phyloP scores from a whole-genome alignment of 2,888 invertebrate genomes.

The Acanthopleura granulata region DNA sequence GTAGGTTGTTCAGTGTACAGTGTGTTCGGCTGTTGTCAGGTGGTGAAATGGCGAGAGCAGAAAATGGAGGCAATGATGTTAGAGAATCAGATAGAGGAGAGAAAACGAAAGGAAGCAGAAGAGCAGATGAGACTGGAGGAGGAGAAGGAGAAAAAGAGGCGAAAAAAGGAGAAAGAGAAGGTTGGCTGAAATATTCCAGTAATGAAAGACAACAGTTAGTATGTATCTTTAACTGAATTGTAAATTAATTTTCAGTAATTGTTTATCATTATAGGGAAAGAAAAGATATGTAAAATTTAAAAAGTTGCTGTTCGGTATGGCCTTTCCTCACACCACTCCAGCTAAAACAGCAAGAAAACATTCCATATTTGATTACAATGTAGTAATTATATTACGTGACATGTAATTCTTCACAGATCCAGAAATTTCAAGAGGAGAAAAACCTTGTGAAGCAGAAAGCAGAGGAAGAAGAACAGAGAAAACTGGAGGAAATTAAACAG shows the following conservation, averaged over 20 bases:
- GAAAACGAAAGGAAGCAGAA: constrained; percentile 38
- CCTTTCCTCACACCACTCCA: too few species aligned
- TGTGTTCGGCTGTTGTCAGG: constrained; percentile 39
- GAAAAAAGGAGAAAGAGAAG: constrained; percentile 45
- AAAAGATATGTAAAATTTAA: too few species aligned
- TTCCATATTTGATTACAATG: too few species aligned
- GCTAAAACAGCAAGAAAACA: too few species aligned
- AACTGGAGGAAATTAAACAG: constrained; percentile 53
- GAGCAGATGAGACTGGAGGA: constrained; percentile 35
- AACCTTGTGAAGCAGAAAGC: constrained; percentile 34
- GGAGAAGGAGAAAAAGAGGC: constrained; percentile 46
- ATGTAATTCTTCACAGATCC: constrained; percentile 15
- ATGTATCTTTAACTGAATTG: too few species aligned
- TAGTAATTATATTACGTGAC: too few species aligned
- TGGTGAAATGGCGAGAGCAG: constrained; percentile 56
- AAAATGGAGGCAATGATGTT: constrained; percentile 57
- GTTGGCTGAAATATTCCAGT: constrained; percentile 27
- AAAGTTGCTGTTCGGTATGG: too few species aligned
- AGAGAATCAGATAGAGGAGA: constrained; percentile 52
- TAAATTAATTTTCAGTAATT: too few species aligned
- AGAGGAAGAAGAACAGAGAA: constrained; percentile 41
- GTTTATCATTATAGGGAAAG: too few species aligned
- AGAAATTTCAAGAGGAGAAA: constrained; percentile 42
- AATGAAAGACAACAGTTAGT: too few species aligned
- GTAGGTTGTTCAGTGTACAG: too few species aligned